Percentiles rank a stretch among this genome's conserved stretches.
phyloP scores from a whole-genome alignment of 2,113 vertebrate species.

The Bos taurus region DNA sequence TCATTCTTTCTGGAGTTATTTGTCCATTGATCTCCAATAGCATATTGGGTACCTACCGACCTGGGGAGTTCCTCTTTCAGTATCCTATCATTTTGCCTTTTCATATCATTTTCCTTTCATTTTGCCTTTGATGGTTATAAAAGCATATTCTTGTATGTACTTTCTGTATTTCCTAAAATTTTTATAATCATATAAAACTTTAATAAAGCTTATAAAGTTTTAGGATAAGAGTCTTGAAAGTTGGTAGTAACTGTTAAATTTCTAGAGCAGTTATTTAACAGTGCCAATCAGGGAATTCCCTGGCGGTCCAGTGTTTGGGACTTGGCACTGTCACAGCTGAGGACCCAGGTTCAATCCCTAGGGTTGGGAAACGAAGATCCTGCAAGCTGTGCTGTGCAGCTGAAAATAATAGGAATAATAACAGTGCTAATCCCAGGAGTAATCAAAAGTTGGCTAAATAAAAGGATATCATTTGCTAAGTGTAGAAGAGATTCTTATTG shows the following conservation, averaged over 20 bases:
- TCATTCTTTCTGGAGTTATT: no score
- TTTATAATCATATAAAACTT: background rate
- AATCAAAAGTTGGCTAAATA: background rate
- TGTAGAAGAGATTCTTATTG: background rate
- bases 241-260: background rate
- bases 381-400: accelerated
- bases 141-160: background rate
- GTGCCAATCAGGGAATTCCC: background rate
- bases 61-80: no score
- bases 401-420: background rate
- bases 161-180: background rate
- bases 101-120: no score
- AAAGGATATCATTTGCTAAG: background rate
- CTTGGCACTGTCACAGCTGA: background rate
- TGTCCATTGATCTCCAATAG: no score
- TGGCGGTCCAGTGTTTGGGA: background rate
- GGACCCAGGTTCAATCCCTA: background rate
- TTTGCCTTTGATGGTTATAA: background rate
- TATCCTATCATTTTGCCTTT: no score
- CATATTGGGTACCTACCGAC: no score
- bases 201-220: background rate
- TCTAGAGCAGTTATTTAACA: background rate
- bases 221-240: background rate
- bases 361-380: background rate
- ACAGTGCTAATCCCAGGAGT: background rate